Conservation (phyloP, 1,140 invertebrate genomes). For the Nephotettix cincticeps region DNA sequence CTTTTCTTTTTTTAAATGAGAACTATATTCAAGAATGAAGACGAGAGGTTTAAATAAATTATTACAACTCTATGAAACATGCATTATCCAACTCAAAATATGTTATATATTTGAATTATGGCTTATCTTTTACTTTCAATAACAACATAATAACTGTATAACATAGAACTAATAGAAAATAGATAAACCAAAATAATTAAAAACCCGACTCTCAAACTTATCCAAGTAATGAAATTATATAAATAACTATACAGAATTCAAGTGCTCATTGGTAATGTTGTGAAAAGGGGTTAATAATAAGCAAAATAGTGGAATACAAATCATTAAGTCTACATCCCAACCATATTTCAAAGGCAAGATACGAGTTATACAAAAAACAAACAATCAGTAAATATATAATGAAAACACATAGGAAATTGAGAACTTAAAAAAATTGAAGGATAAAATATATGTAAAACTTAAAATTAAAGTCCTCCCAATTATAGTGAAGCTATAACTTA, state of each 20-base stretch:
- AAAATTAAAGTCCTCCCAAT: too few species aligned
- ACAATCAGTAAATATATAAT: background rate
- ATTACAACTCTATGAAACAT: too few species aligned
- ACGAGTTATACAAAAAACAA: background rate
- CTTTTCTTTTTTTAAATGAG: too few species aligned
- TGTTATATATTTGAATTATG: conserved; percentile 10
- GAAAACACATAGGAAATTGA: too few species aligned
- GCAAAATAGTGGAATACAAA: background rate
- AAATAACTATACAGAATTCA: background rate
- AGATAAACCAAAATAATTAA: background rate
- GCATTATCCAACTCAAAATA: background rate
- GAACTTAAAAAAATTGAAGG: too few species aligned
- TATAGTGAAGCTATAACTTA: too few species aligned
- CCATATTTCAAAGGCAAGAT: background rate
- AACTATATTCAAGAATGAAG: too few species aligned
- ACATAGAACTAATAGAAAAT: background rate
- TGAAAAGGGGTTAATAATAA: background rate
- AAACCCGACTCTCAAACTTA: background rate
- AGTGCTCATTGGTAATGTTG: background rate
- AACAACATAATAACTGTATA: background rate
- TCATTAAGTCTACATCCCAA: background rate
- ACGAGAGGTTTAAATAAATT: too few species aligned
- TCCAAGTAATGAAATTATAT: background rate
- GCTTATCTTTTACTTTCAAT: background rate
- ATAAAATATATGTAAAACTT: too few species aligned